Conservation (phyloP, 1,140 invertebrate genomes). For the Contarinia nasturtii region DNA sequence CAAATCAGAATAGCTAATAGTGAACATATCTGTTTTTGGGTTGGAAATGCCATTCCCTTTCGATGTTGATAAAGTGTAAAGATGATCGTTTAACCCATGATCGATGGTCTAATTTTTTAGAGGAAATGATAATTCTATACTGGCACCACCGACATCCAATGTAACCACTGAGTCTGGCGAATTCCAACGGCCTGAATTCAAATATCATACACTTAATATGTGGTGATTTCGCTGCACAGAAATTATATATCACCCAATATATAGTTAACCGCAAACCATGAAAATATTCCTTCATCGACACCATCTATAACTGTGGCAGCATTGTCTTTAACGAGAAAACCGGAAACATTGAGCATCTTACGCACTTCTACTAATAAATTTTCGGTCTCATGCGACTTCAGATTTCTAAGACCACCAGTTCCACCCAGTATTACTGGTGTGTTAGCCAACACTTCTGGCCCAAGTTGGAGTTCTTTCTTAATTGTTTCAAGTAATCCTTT, state of each 20-base stretch:
- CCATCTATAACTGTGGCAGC: conserved; percentile 87
- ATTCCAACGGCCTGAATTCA: conserved; percentile 11
- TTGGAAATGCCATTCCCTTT: no score
- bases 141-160: conserved; percentile 86
- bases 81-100: conserved; percentile 25
- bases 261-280: conserved; percentile 89
- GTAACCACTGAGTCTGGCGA: conserved; percentile 52
- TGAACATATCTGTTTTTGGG: conserved; percentile 57
- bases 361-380: conserved; percentile 48
- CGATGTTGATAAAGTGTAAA: conserved; percentile 45
- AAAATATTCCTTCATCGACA: conserved; percentile 80
- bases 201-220: not conserved
- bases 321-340: conserved; percentile 49
- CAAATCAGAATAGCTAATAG: conserved; percentile 74
- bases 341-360: conserved; percentile 44
- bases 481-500: conserved; percentile 77
- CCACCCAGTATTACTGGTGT: no score
- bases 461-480: no score
- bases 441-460: no score
- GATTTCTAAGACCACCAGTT: conserved; percentile 52
- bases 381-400: conserved; percentile 57
- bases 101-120: conserved; percentile 24
- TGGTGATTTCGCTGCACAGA: conserved; percentile 3
- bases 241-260: conserved; percentile 42
- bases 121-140: conserved; percentile 54